Conservation (phyloP, 1,140 invertebrate genomes). For the Aphis craccivora region DNA sequence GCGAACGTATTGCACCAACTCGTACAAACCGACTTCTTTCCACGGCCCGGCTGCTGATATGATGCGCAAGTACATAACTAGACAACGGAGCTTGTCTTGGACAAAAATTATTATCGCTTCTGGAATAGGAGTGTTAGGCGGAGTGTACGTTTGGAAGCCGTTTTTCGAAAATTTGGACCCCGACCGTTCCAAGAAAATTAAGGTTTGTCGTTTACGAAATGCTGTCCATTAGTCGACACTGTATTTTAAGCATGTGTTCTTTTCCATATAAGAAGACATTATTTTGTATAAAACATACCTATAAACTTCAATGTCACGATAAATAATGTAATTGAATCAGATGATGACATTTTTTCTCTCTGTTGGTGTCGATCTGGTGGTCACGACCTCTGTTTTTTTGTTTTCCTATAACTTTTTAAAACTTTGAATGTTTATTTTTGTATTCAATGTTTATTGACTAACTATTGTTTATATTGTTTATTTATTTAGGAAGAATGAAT, state of each 20-base stretch:
- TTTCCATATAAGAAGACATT: not conserved
- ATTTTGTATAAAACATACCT: not conserved
- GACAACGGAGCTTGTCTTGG: conserved; percentile 24
- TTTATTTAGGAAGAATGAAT: conserved; percentile 48
- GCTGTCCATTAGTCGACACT: too few species aligned
- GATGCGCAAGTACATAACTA: not conserved
- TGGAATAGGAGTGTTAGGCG: not conserved
- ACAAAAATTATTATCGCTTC: not conserved
- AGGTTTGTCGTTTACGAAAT: conserved; percentile 12
- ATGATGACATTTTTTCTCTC: not conserved
- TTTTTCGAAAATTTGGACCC: conserved; percentile 30
- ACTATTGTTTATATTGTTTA: not conserved
- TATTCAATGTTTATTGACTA: not conserved
- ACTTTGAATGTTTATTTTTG: not conserved
- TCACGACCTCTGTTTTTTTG: not conserved
- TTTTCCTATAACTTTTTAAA: not conserved
- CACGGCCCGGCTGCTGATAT: not conserved
- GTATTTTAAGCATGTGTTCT: not conserved
- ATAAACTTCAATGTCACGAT: not conserved
- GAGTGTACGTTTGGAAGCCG: conserved; percentile 50
- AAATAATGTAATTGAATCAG: not conserved
- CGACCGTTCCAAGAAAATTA: not conserved
- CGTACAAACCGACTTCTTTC: too few species aligned
- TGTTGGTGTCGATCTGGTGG: not conserved
- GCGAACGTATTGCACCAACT: too few species aligned